phyloP scores from a whole-genome alignment of 2,797 vertebrate genomes.

The Kryptolebias ocellatus region DNA sequence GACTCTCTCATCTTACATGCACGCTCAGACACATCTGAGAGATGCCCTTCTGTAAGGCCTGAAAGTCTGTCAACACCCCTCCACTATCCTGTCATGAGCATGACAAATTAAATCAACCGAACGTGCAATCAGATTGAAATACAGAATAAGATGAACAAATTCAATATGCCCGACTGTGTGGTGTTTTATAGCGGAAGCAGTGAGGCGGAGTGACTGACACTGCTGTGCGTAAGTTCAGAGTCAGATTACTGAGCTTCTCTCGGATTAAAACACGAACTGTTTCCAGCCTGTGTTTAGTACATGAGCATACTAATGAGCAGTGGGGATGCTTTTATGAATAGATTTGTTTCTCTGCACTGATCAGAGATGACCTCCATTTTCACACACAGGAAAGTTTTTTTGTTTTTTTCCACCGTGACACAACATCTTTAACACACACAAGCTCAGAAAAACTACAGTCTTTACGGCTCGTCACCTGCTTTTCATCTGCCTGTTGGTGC shows the following conservation, averaged over 20 bases:
- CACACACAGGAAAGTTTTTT: too few species aligned
- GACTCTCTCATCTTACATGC: constrained; percentile 27
- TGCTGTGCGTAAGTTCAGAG: constrained; percentile 41
- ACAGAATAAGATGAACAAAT: constrained; percentile 60
- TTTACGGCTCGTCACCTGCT: too few species aligned
- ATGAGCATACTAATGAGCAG: background rate
- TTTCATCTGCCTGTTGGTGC: too few species aligned
- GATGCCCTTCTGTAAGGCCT: constrained; percentile 32
- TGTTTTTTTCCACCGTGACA: too few species aligned
- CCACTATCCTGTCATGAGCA: constrained; percentile 43
- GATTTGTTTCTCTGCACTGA: too few species aligned
- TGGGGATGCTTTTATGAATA: too few species aligned
- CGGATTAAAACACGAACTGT: constrained; percentile 24
- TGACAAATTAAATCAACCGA: constrained; percentile 70
- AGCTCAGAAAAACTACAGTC: too few species aligned
- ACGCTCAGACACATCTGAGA: constrained; percentile 24
- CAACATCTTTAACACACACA: too few species aligned
- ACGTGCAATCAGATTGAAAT: constrained; percentile 66
- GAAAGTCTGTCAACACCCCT: constrained; percentile 62
- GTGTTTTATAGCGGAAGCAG: constrained; percentile 46
- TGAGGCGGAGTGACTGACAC: constrained; percentile 37
- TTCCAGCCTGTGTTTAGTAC: background rate
- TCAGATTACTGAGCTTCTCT: constrained; percentile 37
- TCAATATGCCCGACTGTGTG: constrained; percentile 40
- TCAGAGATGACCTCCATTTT: too few species aligned